Evolutionary conservation across 1,140 invertebrate species (phyloP), one percentile per base, ranked within the genome.

Genomic region (Lucilia sericata): DNA sequence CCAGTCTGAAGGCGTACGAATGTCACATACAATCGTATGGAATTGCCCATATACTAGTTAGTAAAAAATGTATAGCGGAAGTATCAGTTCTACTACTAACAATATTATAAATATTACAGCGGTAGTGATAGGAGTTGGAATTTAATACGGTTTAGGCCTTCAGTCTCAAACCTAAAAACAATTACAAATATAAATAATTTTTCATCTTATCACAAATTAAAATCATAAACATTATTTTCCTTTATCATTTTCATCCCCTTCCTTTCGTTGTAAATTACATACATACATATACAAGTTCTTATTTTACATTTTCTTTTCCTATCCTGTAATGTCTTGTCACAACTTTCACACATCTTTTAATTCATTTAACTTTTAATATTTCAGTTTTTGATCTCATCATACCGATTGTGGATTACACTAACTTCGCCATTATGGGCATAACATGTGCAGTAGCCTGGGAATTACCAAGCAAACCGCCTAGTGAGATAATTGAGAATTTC

Each of bases 401-500:
- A 86, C 87, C 87, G 83, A 88, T 91, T 82, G 85, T 91, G 51
- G 90, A 90, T 85, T 91, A 90, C 74, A 91, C 87, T 42, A 91
- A 88, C 81, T 90, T 87, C 75, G 93, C 95, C 85, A 93, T 94
- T 9, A 91, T 94, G 84, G 95, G 95, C 25, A 92, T 94, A 78
- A 96, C 95, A 14, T 95, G 94, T 21, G 94, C 95, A 3, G 91
- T 96, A 85, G 95, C 95, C 19, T 96, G 93, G 92, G 94, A 96
- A 89, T 90, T 96, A 74, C 95, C 95, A 92, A 94, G 85, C 91
- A 94, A 88, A 92, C 93, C 70, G 70, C 86, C 89, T 81, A 91
- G 89, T 81, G 89, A 91, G 83, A 84, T 91, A 85, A 76, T 91
- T 82, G 88, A 91, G 84, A 86, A 91, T 86, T 86, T 91, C 84